Conservation (phyloP, 2,113 vertebrate species). For the Crotalus helleri region DNA sequence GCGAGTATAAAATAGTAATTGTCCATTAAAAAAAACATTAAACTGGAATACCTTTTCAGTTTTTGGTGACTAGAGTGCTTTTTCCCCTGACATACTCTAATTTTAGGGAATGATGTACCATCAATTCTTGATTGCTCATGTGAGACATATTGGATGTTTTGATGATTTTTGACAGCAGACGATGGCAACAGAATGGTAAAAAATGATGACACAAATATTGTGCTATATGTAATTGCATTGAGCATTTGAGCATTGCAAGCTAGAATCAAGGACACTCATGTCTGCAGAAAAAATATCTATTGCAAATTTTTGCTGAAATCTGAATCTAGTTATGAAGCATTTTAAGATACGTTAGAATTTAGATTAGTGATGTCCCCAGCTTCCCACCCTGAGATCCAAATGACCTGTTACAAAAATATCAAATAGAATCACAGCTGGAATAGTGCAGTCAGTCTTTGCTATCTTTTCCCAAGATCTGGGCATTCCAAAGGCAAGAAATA, state of each 20-base stretch:
- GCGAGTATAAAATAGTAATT: not conserved
- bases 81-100: slow-evolving; percentile 20
- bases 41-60: not conserved
- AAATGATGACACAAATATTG: slow-evolving; percentile 20
- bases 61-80: slow-evolving; percentile 20
- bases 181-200: slow-evolving; percentile 25
- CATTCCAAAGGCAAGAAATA: not conserved
- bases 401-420: not conserved
- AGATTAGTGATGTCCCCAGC: not conserved
- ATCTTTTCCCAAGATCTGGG: not conserved
- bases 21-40: not conserved
- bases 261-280: slow-evolving; percentile 9
- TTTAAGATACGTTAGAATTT: slow-evolving; percentile 15
- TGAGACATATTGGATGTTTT: slow-evolving; percentile 3
- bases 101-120: slow-evolving; percentile 12
- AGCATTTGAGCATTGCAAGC: slow-evolving; percentile 9
- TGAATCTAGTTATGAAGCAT: not conserved
- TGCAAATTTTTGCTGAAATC: slow-evolving; percentile 4
- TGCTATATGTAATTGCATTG: slow-evolving; percentile 24
- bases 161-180: slow-evolving; percentile 14
- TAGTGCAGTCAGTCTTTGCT: not conserved
- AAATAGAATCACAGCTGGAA: not conserved
- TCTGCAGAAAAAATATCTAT: slow-evolving; percentile 13
- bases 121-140: slow-evolving; percentile 17
- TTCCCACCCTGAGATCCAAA: not conserved